Percentiles rank a stretch among this genome's conserved stretches.
Conservation (phyloP, 2,113 vertebrate species). For the Macquaria australasica region DNA sequence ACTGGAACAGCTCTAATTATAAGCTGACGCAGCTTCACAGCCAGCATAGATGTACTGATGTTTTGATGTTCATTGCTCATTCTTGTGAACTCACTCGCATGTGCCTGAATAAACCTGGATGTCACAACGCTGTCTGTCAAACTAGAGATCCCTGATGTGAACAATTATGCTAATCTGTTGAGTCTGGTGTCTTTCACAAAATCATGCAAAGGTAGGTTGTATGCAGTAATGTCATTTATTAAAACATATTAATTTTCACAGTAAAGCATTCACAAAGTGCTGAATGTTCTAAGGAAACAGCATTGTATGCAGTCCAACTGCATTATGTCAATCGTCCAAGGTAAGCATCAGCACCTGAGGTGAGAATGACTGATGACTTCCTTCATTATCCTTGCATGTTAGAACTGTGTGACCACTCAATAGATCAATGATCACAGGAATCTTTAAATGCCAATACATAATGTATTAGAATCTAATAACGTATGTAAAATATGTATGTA, state of each 20-base stretch:
- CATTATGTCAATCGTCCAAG: constrained; percentile 15
- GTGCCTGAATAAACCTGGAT: neutral
- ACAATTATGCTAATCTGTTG: constrained; percentile 21
- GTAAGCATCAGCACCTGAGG: constrained; percentile 5
- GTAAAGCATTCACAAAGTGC: constrained; percentile 1
- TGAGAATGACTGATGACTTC: constrained; percentile 34
- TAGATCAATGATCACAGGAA: constrained; percentile 48
- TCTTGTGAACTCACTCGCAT: constrained; percentile 25
- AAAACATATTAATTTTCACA: constrained; percentile 10
- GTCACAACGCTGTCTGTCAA: constrained; percentile 40
- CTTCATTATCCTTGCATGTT: constrained; percentile 42
- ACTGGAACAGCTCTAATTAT: constrained; percentile 41
- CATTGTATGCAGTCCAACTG: constrained; percentile 1
- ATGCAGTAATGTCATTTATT: constrained; percentile 12
- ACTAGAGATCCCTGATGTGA: constrained; percentile 30
- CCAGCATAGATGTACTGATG: neutral
- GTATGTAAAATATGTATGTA: neutral
- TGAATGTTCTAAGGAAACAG: neutral
- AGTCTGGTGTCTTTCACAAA: constrained; percentile 5
- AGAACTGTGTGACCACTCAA: constrained; percentile 16
- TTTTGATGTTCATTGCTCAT: constrained; percentile 47
- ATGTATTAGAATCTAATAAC: constrained; percentile 44
- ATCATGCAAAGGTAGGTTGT: neutral
- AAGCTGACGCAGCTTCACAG: constrained; percentile 27
- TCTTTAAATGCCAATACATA: constrained; percentile 55